Conservation (phyloP, 1,140 invertebrate species). For the Tigriopus japonicus region DNA sequence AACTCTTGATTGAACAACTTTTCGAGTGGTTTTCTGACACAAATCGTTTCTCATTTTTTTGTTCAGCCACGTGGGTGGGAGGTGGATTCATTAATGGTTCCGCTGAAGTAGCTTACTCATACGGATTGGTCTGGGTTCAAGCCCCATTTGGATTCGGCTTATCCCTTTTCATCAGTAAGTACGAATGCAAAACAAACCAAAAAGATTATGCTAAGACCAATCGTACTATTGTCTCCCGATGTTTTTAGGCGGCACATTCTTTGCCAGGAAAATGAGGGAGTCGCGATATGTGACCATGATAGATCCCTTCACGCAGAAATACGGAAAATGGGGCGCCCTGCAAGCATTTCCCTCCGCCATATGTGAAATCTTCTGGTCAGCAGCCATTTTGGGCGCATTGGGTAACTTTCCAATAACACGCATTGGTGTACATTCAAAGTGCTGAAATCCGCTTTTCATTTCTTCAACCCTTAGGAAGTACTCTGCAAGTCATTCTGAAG, state of each 20-base stretch:
- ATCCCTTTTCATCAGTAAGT: slow-evolving; percentile 70
- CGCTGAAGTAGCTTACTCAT: slow-evolving; percentile 81
- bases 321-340: slow-evolving; percentile 59
- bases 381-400: slow-evolving; percentile 77
- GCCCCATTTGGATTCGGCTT: slow-evolving; percentile 92
- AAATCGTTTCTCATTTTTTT: slow-evolving; percentile 2
- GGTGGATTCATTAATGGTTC: slow-evolving; percentile 98
- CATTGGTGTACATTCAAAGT: too few relatives aligned
- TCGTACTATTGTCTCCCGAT: slow-evolving; percentile 11
- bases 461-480: slow-evolving; percentile 33
- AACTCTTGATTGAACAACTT: too few relatives aligned
- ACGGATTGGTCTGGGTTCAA: slow-evolving; percentile 83
- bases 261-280: slow-evolving; percentile 89
- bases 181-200: not conserved
- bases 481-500: slow-evolving; percentile 85
- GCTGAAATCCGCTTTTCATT: not conserved
- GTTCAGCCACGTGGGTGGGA: slow-evolving; percentile 86
- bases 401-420: slow-evolving; percentile 31
- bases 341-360: slow-evolving; percentile 88
- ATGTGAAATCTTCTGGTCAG: slow-evolving; percentile 94
- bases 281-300: slow-evolving; percentile 97
- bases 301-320: slow-evolving; percentile 72
- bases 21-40: too few relatives aligned
- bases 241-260: slow-evolving; percentile 72
- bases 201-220: too few relatives aligned